Evolutionary conservation across 2,113 vertebrate species (phyloP), one percentile per base, ranked within the genome.

Genomic region (Bufo bufo): DNA sequence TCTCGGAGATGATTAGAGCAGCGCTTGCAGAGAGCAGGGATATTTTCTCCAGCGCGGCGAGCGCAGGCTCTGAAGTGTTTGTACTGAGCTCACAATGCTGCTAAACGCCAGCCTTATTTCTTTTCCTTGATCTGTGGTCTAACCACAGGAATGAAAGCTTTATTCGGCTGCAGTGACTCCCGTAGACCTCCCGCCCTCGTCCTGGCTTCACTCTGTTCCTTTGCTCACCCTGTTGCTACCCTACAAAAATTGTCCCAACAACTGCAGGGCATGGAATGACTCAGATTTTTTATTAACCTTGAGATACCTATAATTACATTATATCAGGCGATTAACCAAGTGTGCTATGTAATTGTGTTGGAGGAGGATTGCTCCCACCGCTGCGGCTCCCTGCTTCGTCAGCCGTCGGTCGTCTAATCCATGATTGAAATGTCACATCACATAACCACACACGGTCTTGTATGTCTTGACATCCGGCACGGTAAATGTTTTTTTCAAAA

Each of bases 141-240:
- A 43, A 88, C 69, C 80, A 88, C 87, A 88, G 80, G 87, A 88
- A 83, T 88, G 87, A 77, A 33, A 17, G 56, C 56, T 77, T 72
- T 54, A 88, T 82, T 82, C 71, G 63, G 69, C 69, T 49, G 49
- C 43, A 63, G 56, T 83, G 86, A 87, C 86, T 88, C 80, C 80
- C n/a, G 47, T 58, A 83, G 69, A 77, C 80, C 87, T 83, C 80
- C 56, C 69, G 52, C 86, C 52, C 20, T 72, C 52, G 19, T 54
- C 54, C 65, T 72, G 63, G 77, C 77, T 56, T 56, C 77, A 43
- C 50, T 80, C 50, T 58, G 20, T 43, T 79, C 13, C 78, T 14
- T 72, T 50, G 23, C 79, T 75, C 43, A 12, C 52, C 33, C 69
- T 52, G 86, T 82, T 87, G 86, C 54, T 82, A 69, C 86, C 69